Percentiles rank a stretch among this genome's conserved stretches.
phyloP scores from a whole-genome alignment of 1,140 invertebrate species.

The Brachionus asplanchnoidis region DNA sequence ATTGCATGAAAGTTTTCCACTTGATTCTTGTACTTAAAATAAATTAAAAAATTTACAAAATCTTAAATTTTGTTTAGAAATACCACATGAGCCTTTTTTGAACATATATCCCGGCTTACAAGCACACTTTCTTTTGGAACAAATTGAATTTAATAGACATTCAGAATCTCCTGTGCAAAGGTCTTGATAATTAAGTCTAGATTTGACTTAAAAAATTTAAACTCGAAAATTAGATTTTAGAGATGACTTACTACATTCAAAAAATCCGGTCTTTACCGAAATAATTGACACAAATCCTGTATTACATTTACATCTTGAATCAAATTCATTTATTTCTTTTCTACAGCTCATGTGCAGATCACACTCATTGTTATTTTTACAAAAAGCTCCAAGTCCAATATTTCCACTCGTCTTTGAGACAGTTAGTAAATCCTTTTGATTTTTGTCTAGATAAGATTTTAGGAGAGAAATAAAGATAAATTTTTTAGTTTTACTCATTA shows the following conservation, averaged over 20 bases:
- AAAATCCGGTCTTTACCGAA: background rate
- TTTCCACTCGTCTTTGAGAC: background rate
- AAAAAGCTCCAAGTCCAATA: background rate
- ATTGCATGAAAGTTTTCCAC: background rate
- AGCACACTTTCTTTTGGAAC: background rate
- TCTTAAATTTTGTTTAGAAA: background rate
- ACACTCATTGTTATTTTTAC: background rate
- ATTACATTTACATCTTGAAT: conserved; percentile 15
- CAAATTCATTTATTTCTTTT: background rate
- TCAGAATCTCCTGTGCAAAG: background rate
- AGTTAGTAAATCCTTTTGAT: background rate
- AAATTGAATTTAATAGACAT: background rate
- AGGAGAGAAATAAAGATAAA: background rate
- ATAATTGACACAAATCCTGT: background rate
- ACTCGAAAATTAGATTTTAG: background rate
- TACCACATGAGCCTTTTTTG: conserved; percentile 7
- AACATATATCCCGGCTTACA: background rate
- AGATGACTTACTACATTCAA: background rate
- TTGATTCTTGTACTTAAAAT: background rate
- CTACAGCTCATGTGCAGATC: background rate
- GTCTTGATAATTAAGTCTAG: background rate
- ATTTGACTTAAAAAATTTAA: background rate
- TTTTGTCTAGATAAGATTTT: background rate
- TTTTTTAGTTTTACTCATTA: background rate
- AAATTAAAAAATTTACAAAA: too few species aligned